Conservation (phyloP, 1,140 invertebrate species). For the Zeugodacus cucurbitae region DNA sequence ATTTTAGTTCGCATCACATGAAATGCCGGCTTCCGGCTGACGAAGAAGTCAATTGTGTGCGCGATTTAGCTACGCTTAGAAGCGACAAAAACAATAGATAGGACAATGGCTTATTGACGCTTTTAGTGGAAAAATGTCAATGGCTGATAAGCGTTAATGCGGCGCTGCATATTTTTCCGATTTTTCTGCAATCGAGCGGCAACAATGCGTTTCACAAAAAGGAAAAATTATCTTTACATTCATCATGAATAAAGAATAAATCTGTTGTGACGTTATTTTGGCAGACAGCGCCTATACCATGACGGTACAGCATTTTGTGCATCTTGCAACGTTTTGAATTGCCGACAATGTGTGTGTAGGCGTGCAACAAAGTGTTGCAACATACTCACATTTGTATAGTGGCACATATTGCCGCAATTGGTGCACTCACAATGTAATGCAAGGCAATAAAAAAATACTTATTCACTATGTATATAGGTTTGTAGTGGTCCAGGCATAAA, state of each 20-base stretch:
- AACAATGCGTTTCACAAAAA: not conserved
- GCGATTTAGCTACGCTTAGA: not conserved
- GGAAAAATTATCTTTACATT: not conserved
- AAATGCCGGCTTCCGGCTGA: not conserved
- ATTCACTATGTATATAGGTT: not conserved
- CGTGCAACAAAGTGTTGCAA: not conserved
- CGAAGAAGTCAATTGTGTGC: slow-evolving; percentile 3
- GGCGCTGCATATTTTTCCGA: not conserved
- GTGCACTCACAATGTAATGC: not conserved
- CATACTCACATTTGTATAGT: not conserved
- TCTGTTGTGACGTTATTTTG: not conserved
- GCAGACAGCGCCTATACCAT: not conserved
- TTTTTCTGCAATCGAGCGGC: not conserved
- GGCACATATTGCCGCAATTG: not conserved
- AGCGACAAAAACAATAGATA: not conserved
- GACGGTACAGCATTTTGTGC: not conserved
- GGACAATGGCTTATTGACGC: not conserved
- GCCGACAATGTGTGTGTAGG: not conserved
- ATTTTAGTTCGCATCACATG: not conserved
- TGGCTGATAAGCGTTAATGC: not conserved
- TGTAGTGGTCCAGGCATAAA: not conserved
- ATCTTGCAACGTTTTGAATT: not conserved
- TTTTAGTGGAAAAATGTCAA: not conserved
- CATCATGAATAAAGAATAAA: not conserved
- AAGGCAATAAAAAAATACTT: not conserved